phyloP scores from a whole-genome alignment of 2,797 vertebrate species.

The Muscicapa striata region DNA sequence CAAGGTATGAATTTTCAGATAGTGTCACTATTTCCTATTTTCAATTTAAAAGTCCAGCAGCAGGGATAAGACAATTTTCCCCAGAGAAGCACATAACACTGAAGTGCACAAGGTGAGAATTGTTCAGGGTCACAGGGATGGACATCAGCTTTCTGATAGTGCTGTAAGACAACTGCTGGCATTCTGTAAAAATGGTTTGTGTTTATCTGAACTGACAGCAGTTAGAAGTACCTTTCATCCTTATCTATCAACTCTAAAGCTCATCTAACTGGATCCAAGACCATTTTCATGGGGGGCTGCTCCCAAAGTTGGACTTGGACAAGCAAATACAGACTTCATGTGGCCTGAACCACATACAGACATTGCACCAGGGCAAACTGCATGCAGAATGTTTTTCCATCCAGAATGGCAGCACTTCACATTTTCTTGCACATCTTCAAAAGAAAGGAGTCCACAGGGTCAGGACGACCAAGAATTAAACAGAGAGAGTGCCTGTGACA shows the following conservation, averaged over 20 bases:
- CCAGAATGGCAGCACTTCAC: background rate
- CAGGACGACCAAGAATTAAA: conserved; percentile 7
- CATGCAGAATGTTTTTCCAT: background rate
- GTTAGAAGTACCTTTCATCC: background rate
- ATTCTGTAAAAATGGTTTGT: background rate
- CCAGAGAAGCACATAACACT: accelerated
- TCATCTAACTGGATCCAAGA: background rate
- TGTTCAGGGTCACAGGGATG: background rate
- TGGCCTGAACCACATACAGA: background rate
- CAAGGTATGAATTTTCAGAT: background rate
- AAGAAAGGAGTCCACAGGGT: background rate
- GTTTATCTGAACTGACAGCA: background rate
- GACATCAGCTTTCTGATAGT: background rate
- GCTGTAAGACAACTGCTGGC: background rate
- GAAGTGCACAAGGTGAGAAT: background rate
- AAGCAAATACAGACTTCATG: background rate
- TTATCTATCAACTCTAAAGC: background rate
- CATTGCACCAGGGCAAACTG: background rate
- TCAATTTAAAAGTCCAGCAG: background rate
- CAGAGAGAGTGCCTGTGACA: background rate
- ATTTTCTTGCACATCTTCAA: background rate
- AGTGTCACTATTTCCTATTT: background rate
- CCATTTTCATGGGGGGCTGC: background rate
- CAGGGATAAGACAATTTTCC: background rate
- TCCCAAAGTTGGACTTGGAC: background rate